Percentiles rank a stretch among this genome's conserved stretches.
phyloP scores from a whole-genome alignment of 2,113 vertebrate species.

The Apaloderma vittatum region DNA sequence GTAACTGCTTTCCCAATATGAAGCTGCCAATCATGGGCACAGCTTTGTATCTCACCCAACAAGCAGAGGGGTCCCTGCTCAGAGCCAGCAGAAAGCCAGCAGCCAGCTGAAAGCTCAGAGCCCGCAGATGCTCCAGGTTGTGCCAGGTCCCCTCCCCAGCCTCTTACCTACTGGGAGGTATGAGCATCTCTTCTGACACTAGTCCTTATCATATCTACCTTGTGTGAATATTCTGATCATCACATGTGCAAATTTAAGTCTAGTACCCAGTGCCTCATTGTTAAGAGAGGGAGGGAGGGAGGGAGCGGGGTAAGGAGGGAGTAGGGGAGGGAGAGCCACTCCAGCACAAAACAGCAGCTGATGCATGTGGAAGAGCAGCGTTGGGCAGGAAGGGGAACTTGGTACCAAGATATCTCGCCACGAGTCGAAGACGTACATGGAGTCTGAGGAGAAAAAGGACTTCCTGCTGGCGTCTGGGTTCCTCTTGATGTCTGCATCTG shows the following conservation, averaged over 20 bases:
- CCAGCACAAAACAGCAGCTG: not conserved
- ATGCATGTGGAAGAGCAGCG: not conserved
- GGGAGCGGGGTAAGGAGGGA: not conserved
- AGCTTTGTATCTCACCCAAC: not conserved
- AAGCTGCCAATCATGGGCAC: not conserved
- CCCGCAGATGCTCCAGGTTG: not conserved
- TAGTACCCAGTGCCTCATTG: not conserved
- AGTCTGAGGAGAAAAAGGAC: conserved; percentile 86
- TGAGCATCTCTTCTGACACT: not conserved
- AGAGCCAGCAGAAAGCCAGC: not conserved
- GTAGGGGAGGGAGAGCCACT: not conserved
- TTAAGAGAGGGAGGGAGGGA: not conserved
- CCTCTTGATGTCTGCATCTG: conserved; percentile 92
- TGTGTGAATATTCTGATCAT: not conserved
- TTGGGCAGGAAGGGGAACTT: not conserved
- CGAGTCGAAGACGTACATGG: conserved; percentile 80
- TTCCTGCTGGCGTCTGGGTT: conserved; percentile 78
- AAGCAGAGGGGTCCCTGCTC: not conserved
- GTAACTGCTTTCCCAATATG: not conserved
- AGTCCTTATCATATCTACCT: not conserved
- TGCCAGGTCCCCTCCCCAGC: not conserved
- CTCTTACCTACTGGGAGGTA: not conserved
- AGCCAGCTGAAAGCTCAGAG: not conserved
- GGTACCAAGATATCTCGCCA: not conserved
- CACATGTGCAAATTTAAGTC: not conserved